Conservation (phyloP, 2,888 invertebrate species). For the Crematogaster levior region DNA sequence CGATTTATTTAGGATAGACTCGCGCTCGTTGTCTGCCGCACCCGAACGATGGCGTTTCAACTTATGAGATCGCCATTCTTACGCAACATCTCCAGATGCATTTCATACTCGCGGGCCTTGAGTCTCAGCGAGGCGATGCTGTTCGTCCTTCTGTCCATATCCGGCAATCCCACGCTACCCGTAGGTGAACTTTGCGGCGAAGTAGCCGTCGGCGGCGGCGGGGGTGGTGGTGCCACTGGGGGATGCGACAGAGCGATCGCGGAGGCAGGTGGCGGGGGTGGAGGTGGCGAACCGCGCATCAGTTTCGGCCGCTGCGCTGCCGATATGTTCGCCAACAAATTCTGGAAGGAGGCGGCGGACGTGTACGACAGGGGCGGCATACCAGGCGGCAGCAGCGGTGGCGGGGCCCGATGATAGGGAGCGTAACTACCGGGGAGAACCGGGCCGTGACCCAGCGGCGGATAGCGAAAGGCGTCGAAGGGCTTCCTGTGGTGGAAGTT, state of each 20-base stretch:
- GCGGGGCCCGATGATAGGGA: slow-evolving; percentile 88
- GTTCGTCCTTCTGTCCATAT: slow-evolving; percentile 93
- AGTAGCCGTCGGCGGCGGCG: slow-evolving; percentile 69
- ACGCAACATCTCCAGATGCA: slow-evolving; percentile 93
- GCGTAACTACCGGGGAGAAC: slow-evolving; percentile 88
- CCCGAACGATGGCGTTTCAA: slow-evolving; percentile 86
- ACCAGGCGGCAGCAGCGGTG: slow-evolving; percentile 88
- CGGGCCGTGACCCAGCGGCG: slow-evolving; percentile 87
- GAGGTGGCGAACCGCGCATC: slow-evolving; percentile 83
- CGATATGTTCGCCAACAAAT: slow-evolving; percentile 92
- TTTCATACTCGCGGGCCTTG: slow-evolving; percentile 96
- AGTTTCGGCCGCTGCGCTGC: slow-evolving; percentile 88
- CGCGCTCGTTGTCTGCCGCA: slow-evolving; percentile 77
- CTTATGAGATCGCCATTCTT: slow-evolving; percentile 94
- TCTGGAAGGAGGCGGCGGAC: slow-evolving; percentile 92
- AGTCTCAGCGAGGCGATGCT: slow-evolving; percentile 95
- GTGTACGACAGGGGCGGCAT: slow-evolving; percentile 87
- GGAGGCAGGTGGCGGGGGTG: slow-evolving; percentile 83
- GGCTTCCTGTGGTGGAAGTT: slow-evolving; percentile 88
- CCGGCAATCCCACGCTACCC: slow-evolving; percentile 87
- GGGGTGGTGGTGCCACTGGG: slow-evolving; percentile 82
- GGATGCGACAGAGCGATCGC: slow-evolving; percentile 81
- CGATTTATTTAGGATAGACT: slow-evolving; percentile 44
- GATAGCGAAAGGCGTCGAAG: slow-evolving; percentile 91
- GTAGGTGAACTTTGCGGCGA: slow-evolving; percentile 81